phyloP scores from a whole-genome alignment of 2,888 invertebrate genomes.

The Drosophila austrosaltans region DNA sequence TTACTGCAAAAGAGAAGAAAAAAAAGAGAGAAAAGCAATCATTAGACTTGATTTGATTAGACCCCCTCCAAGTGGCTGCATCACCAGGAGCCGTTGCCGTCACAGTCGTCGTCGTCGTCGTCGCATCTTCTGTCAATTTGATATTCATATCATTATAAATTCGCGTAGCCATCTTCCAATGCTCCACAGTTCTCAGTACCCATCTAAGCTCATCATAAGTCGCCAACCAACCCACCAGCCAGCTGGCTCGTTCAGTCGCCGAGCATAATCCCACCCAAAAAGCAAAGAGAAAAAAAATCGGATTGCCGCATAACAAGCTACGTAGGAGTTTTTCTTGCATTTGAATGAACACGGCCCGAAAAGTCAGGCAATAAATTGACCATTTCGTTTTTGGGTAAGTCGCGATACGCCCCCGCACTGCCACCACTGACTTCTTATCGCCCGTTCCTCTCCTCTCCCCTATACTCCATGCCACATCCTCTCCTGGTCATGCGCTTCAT shows the following conservation, averaged over 20 bases:
- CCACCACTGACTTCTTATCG: background rate
- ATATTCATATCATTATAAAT: slow-evolving; percentile 80
- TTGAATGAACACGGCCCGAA: slow-evolving; percentile 56
- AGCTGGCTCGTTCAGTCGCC: background rate
- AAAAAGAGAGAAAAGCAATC: slow-evolving; percentile 35
- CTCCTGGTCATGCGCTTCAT: slow-evolving; percentile 49
- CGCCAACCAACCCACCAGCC: slow-evolving; percentile 21
- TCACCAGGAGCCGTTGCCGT: background rate
- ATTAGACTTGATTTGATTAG: slow-evolving; percentile 75
- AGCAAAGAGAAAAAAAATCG: slow-evolving; percentile 55
- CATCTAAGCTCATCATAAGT: slow-evolving; percentile 70
- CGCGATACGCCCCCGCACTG: slow-evolving; percentile 21
- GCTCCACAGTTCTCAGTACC: slow-evolving; percentile 9
- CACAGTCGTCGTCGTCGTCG: too few species aligned
- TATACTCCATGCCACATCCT: background rate
- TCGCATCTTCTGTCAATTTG: slow-evolving; percentile 69
- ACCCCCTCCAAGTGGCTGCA: slow-evolving; percentile 8
- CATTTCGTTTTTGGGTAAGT: slow-evolving; percentile 72
- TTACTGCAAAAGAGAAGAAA: slow-evolving; percentile 69
- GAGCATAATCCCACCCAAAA: slow-evolving; percentile 35
- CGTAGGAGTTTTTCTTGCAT: slow-evolving; percentile 52
- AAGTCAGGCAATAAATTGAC: slow-evolving; percentile 70
- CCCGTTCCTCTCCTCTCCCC: background rate
- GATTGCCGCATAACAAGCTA: slow-evolving; percentile 57
- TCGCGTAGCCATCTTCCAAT: slow-evolving; percentile 46